Percentiles rank a stretch among this genome's conserved stretches.
Evolutionary conservation across 2,888 invertebrate genomes (phyloP).

Genomic region (Ormyrus rosae): DNA sequence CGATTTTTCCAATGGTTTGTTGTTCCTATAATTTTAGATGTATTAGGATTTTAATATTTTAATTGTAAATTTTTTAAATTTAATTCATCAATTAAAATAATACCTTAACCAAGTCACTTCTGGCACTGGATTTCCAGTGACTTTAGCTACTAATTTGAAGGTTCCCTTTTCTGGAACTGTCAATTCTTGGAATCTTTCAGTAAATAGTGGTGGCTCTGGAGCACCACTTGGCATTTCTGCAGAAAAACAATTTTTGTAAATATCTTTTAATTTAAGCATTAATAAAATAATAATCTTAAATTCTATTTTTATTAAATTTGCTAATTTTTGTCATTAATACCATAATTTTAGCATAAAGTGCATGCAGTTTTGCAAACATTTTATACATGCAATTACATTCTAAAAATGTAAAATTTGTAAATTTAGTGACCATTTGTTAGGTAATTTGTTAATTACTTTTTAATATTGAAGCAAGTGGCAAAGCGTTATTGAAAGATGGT

Average conservation of each 20-base stretch:
- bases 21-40: constrained; percentile 79
- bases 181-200: constrained; percentile 91
- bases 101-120: constrained; percentile 90
- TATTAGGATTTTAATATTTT: constrained; percentile 7
- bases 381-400: too few relatives aligned
- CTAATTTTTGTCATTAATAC: background rate
- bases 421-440: too few relatives aligned
- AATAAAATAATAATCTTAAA: background rate
- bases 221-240: constrained; percentile 85
- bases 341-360: background rate
- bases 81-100: constrained; percentile 70
- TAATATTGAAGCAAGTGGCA: too few relatives aligned
- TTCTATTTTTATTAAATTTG: background rate
- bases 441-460: too few relatives aligned
- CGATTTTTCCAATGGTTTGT: constrained; percentile 86
- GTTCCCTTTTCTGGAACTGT: constrained; percentile 88
- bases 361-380: too few relatives aligned
- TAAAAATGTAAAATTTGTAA: too few relatives aligned
- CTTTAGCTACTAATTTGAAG: constrained; percentile 87
- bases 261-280: background rate
- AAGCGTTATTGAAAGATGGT: too few relatives aligned
- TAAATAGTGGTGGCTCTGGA: constrained; percentile 91
- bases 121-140: constrained; percentile 89
- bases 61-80: constrained; percentile 4
- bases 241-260: background rate